Percentiles rank a stretch among this genome's conserved stretches.
These are phyloP conservation scores for Oryzias sinensis DNA, from an alignment of 2,797 vertebrate genomes.

Conservation along the genomic window DNA sequence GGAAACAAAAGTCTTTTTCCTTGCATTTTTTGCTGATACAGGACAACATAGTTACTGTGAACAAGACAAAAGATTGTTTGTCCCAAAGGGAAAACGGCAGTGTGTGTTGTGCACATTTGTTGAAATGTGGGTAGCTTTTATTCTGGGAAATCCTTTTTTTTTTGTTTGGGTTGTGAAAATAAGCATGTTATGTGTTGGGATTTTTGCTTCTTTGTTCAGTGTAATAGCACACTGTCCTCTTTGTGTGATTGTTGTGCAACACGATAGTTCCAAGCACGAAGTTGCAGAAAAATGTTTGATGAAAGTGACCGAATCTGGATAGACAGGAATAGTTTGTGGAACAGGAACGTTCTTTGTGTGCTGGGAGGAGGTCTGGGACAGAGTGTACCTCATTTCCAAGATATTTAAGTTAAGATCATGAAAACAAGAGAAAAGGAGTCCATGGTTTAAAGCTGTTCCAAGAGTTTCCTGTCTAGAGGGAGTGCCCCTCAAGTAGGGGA, in stretches of 20 bases:
- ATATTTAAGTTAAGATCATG: conserved; percentile 33
- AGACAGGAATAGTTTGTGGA: conserved; percentile 32
- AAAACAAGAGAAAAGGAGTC: conserved; percentile 36
- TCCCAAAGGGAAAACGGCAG: conserved; percentile 49
- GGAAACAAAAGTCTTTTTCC: conserved; percentile 31
- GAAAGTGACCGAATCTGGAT: conserved; percentile 11
- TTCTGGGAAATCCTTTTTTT: conserved; percentile 55
- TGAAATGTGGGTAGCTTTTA: conserved; percentile 54
- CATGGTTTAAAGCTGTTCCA: conserved; percentile 55
- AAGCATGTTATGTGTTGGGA: conserved; percentile 13
- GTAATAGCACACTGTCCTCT: conserved; percentile 9
- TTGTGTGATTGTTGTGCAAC: conserved; percentile 1
- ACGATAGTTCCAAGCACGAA: conserved; percentile 4
- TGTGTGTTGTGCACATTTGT: conserved; percentile 51
- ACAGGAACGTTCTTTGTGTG: conserved; percentile 55
- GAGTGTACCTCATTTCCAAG: conserved; percentile 49
- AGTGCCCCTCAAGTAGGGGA: conserved; percentile 40
- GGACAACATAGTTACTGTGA: conserved; percentile 27
- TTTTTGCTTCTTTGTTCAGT: conserved; percentile 9
- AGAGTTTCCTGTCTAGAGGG: conserved; percentile 68
- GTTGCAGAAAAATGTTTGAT: conserved; percentile 9
- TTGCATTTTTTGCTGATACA: conserved; percentile 37
- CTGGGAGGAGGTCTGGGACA: conserved; percentile 45
- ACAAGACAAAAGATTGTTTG: conserved; percentile 55
- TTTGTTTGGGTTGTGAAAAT: conserved; percentile 32